Percentiles rank a stretch among this genome's conserved stretches.
Evolutionary conservation across 2,113 vertebrate species (phyloP).

Genomic region (Chroicocephalus ridibundus): DNA sequence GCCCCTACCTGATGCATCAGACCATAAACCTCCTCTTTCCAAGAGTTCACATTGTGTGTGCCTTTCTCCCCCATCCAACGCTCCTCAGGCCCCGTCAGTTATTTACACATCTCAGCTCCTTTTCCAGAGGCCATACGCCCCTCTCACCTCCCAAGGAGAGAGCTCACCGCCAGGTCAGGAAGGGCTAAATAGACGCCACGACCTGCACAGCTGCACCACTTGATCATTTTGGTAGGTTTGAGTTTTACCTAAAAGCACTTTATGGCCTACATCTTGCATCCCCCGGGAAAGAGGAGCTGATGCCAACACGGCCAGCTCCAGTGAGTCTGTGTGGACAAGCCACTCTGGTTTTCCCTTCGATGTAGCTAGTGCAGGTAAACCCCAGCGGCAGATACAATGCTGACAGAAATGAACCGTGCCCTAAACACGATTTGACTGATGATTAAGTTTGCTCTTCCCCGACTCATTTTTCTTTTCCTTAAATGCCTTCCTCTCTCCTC

Average conservation of each 20-base stretch:
- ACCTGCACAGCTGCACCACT: neutral
- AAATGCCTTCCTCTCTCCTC: neutral
- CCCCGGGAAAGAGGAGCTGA: neutral
- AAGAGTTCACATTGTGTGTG: neutral
- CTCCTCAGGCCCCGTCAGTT: neutral
- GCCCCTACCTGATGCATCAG: neutral
- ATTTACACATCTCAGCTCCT: neutral
- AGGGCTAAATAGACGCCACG: neutral
- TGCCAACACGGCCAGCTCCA: neutral
- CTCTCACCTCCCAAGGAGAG: neutral
- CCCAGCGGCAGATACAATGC: neutral
- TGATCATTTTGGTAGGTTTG: neutral
- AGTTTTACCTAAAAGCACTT: neutral
- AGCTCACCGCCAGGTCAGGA: neutral
- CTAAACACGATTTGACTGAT: neutral
- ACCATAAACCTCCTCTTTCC: neutral
- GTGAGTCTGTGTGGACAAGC: neutral
- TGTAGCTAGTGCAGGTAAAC: neutral
- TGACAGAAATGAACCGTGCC: neutral
- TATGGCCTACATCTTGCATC: too few species aligned
- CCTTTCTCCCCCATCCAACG: neutral
- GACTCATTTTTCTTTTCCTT: neutral
- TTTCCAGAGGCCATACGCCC: accelerated
- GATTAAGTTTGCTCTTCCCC: neutral
- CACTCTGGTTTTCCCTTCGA: accelerated